Base-by-base conservation (phyloP, 1,140 invertebrate species). In the Cydia amplana region DNA sequence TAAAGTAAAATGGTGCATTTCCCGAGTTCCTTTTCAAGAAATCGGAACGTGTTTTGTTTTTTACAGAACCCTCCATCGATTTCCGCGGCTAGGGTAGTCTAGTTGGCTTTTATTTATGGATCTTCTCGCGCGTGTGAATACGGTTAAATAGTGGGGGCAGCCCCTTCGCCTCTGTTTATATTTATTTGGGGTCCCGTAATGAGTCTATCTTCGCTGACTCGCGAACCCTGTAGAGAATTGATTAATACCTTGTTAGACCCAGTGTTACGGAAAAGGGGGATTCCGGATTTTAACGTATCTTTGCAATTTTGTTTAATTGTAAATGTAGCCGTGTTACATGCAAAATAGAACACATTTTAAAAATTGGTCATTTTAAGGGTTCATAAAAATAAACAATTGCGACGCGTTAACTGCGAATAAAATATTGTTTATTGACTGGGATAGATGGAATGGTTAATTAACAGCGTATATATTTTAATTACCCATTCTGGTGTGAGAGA, bases 111-210 rank as follows among this genome's bases (percentile, higher is more conserved):
- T 91, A 89, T 91, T 91, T 90, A 89, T 90, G 85, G 85, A 90
- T 86, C 83, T 85, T 88, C 83, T 83, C 80, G 82, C 85, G 86
- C 88, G 87, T 91, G 89, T 90, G 87, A 92, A 86, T 92, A 90
- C 88, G 83, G 46, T 87, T 85, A 89, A 89, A 91, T 89, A 90
- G 88, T 86, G 80, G 88, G 90, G 87, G 82, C 79, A 78, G 82
- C 83, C 88, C 88, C 87, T 87, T 84, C 78, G 83, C 86, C 87
- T 88, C 87, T 91, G 90, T 91, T 91, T 91, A 89, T 91, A 87
- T 91, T 90, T 91, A 90, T 91, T 90, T 91, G 89, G 89, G 89
- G 89, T 89, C 82, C 74, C 81, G 84, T 92, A 92, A 92, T 92
- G 87, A 91, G 86, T 88, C 87, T 91, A 88, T 91, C 88, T 89